Percentiles rank a stretch among this genome's conserved stretches.
phyloP scores from a whole-genome alignment of 2,888 invertebrate species.

The Lathronympha strigana region DNA sequence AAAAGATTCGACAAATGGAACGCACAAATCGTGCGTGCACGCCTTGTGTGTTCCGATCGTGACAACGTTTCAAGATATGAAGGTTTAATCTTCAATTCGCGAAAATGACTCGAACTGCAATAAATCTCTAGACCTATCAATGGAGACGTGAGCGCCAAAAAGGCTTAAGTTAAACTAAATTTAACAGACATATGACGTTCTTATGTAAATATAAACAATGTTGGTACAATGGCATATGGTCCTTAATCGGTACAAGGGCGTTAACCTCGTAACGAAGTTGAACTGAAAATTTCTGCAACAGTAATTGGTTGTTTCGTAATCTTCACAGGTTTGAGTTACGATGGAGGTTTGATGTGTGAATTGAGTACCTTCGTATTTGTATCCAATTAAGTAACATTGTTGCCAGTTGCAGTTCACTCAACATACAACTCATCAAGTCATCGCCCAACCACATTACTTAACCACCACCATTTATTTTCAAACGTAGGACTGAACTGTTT shows the following conservation, averaged over 20 bases:
- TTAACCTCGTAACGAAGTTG: conserved; percentile 47
- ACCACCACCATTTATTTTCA: too few species aligned
- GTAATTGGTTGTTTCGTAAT: conserved; percentile 44
- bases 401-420: too few species aligned
- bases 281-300: conserved; percentile 46
- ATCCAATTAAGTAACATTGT: background rate
- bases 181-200: background rate
- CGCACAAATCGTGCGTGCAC: conserved; percentile 27
- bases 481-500: too few species aligned
- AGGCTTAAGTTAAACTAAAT: background rate
- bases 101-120: conserved; percentile 22
- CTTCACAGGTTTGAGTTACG: background rate
- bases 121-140: conserved; percentile 36
- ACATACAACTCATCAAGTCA: too few species aligned
- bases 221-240: conserved; percentile 24
- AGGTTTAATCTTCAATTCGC: conserved; percentile 29
- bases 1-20: conserved; percentile 28
- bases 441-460: too few species aligned
- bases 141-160: background rate
- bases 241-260: conserved; percentile 47
- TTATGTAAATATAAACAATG: background rate
- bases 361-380: background rate
- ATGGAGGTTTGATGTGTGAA: background rate
- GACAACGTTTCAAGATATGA: conserved; percentile 28
- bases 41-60: conserved; percentile 31